A percentile compares a stretch with the other conserved stretches of the same genome.
phyloP scores from a whole-genome alignment of 2,113 vertebrate genomes.

The human (Homo sapiens) region GRCh38 chr3:117170001-117170500 shows the following conservation, averaged over 20 bases:
- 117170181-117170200: not conserved
- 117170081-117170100: not conserved
- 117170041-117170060: not conserved
- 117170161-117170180: not conserved
- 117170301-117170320: not conserved
- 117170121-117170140: not conserved
- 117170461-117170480: not conserved
- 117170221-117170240: not conserved
- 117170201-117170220: not conserved
- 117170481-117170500: not conserved
- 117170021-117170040: not conserved
- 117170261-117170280: not conserved
- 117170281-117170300: not conserved
- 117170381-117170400: not conserved
- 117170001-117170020: not conserved
- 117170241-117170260: not conserved
- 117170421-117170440: not conserved
- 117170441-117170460: not conserved
- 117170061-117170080: rapidly evolving
- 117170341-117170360: not conserved
- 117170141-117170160: not conserved
- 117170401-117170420: not conserved
- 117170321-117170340: not conserved
- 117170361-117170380: not conserved
- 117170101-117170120: not conserved